Evolutionary conservation across 2,888 invertebrate genomes (phyloP), one percentile per base, ranked within the genome.

Genomic region (Acleris laterana): DNA sequence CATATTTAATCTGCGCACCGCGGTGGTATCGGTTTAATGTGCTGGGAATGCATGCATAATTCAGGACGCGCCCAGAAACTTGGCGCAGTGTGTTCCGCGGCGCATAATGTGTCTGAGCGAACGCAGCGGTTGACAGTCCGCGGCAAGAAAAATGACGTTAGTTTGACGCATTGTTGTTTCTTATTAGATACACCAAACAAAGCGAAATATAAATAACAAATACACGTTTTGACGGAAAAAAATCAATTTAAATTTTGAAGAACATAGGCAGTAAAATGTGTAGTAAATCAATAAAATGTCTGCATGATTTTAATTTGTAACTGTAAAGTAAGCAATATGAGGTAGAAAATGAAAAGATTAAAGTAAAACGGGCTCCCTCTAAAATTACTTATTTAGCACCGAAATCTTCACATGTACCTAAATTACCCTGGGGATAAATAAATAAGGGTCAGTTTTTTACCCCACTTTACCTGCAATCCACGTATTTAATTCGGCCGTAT

Each of bases 401-500:
- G 44, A 56, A 60, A 56, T 46, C 56, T 60, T 44, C 60, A 49
- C 55, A 65, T 56, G 55, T 32, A 53, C 49, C 60, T 61, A 61
- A 61, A 65, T 55, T 61, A 68, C 79, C 73, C 80, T 48, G 44
- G 83, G 79, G 82, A 69, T 77, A 78, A 61, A 83, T 84, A 85
- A 82, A 83, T 88, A 80, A 79, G 74, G 80, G 83, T 77, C 80
- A 80, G 70, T 73, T 71, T 75, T 75, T 74, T 63, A 62, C 60
- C 72, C 78, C 79, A 74, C 83, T 90, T 84, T 80, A 84, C 81
- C 82, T 90, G 88, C 90, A 83, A 80, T 83, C 78, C 91, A 91
- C 91, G 91, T 91, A 90, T 90, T 91, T 91, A 89, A 91, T 92
- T 89, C 85, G 76, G 84, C 78, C 76, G 81, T 81, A 81, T 80